phyloP scores from a whole-genome alignment of 2,888 invertebrate genomes.

The Dioctria rufipes region DNA sequence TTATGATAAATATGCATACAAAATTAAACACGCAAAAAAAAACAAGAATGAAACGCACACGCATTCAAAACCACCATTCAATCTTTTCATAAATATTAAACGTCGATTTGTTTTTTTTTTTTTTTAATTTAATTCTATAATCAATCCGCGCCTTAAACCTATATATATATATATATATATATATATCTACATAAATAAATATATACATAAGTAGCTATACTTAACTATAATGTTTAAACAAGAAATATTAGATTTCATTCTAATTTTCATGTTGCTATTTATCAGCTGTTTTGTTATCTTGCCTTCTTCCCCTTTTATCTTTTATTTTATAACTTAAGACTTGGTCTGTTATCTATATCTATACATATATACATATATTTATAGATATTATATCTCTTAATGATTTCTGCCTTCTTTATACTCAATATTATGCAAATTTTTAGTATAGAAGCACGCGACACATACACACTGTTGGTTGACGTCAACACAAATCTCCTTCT shows the following conservation, averaged over 20 bases:
- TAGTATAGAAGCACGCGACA: slow-evolving; percentile 36
- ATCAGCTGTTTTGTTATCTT: slow-evolving; percentile 34
- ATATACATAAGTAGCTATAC: not conserved
- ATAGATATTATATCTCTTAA: slow-evolving; percentile 3
- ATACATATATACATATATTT: too few relatives aligned
- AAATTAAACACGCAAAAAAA: too few relatives aligned
- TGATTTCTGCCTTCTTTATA: slow-evolving; percentile 24
- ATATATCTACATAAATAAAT: slow-evolving; percentile 11
- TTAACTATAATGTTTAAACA: not conserved
- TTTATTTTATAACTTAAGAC: slow-evolving; percentile 17
- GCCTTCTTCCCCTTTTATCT: not conserved
- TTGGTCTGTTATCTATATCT: not conserved
- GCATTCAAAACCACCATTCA: too few relatives aligned
- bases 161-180: not conserved
- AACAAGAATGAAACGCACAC: too few relatives aligned
- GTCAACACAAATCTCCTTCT: slow-evolving; percentile 20
- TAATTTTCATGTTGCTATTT: slow-evolving; percentile 26
- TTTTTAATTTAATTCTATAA: too few relatives aligned
- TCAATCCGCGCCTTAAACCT: too few relatives aligned
- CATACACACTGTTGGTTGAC: slow-evolving; percentile 1
- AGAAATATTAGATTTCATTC: slow-evolving; percentile 5
- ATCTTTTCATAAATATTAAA: too few relatives aligned
- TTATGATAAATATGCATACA: not conserved
- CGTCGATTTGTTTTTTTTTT: too few relatives aligned
- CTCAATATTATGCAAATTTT: slow-evolving; percentile 33